A percentile compares a stretch with the other conserved stretches of the same genome.
These are phyloP conservation scores for Chlorodrepanis virens DNA, from an alignment of 2,113 vertebrate species.

Conservation along the genomic window DNA sequence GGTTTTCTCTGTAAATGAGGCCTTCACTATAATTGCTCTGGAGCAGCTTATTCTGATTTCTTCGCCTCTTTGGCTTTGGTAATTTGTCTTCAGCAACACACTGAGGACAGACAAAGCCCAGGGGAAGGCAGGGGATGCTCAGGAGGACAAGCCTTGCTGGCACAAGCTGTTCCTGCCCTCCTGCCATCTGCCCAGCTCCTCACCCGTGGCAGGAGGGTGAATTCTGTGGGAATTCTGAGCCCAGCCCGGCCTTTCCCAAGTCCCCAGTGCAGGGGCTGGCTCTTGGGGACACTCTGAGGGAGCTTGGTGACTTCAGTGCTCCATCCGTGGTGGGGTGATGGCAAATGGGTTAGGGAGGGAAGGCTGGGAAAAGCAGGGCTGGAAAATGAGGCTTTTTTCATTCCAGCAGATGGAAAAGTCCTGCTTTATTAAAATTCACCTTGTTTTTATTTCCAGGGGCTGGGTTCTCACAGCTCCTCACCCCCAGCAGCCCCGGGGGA, in stretches of 20 bases:
- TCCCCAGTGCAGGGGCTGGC: accelerated
- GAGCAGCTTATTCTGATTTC: constrained; percentile 25
- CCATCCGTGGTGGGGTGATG: accelerated
- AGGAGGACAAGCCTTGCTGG: not conserved
- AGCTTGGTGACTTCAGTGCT: not conserved
- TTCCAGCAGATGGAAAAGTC: not conserved
- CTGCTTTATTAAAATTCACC: not conserved
- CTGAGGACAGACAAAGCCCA: not conserved
- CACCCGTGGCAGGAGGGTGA: not conserved
- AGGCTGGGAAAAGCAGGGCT: accelerated
- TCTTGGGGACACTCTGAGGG: not conserved
- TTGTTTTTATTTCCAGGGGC: not conserved
- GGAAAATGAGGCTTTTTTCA: not conserved
- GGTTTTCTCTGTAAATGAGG: constrained; percentile 42
- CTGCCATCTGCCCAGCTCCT: not conserved
- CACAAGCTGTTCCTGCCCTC: not conserved
- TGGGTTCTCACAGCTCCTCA: not conserved
- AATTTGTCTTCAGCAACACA: constrained; percentile 16
- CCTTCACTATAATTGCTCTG: constrained; percentile 36
- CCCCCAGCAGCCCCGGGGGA: not conserved
- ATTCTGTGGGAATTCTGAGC: not conserved
- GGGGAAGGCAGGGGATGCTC: not conserved
- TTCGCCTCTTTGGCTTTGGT: constrained; percentile 34
- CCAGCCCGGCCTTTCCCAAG: not conserved
- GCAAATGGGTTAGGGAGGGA: not conserved